phyloP scores from a whole-genome alignment of 2,888 invertebrate species.

The Ditula angustiorana region DNA sequence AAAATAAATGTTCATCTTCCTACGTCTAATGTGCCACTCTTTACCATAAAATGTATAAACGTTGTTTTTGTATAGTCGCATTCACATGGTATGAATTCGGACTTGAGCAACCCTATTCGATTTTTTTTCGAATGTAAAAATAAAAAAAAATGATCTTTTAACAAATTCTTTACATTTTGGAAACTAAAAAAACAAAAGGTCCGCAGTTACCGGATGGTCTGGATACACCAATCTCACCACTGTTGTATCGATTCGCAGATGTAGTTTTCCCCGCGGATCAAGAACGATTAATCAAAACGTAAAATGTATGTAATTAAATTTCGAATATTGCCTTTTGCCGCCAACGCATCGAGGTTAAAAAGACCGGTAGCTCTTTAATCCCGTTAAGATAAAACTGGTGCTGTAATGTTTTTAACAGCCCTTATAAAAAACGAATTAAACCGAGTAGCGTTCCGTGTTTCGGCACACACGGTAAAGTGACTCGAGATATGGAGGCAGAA shows the following conservation, averaged over 20 bases:
- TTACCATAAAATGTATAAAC: too few species aligned
- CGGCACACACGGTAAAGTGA: conserved; percentile 55
- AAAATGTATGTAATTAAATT: not conserved
- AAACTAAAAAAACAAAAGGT: too few species aligned
- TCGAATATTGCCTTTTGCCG: conserved; percentile 15
- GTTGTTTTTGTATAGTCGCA: too few species aligned
- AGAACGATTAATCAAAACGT: not conserved
- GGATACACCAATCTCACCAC: too few species aligned
- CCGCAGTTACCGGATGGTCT: too few species aligned
- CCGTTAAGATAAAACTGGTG: conserved; percentile 68
- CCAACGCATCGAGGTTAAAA: conserved; percentile 41
- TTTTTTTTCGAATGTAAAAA: too few species aligned
- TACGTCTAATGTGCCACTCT: not conserved
- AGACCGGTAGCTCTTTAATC: conserved; percentile 75
- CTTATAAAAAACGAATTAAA: conserved; percentile 56
- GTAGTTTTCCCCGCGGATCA: not conserved
- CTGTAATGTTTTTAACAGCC: conserved; percentile 46
- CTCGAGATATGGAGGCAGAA: conserved; percentile 55
- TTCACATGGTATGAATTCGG: too few species aligned
- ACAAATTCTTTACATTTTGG: too few species aligned
- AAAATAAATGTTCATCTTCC: not conserved
- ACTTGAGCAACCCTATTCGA: too few species aligned
- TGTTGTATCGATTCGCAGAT: not conserved
- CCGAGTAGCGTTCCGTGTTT: conserved; percentile 78
- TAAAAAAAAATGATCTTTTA: too few species aligned